These are phyloP conservation scores for Urosaurus nigricauda DNA, from an alignment of 2,797 vertebrate species.

Conservation along the genomic window DNA sequence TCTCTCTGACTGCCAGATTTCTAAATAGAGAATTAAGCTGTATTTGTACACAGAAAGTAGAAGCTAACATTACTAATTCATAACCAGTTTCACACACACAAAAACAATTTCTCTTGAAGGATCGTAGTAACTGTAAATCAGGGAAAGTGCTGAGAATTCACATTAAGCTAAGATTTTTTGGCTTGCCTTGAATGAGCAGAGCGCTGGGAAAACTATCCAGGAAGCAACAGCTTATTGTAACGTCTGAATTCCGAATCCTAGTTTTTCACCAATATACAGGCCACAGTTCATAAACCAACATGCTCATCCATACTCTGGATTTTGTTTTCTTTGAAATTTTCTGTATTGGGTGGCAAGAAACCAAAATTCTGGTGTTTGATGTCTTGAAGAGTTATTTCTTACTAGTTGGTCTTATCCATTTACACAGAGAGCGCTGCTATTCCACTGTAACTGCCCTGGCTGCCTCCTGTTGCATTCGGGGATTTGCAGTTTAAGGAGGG, in stretches of 20 bases:
- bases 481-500: too few species aligned
- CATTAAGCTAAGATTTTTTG: background rate
- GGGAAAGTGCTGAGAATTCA: background rate
- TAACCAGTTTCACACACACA: background rate
- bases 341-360: background rate
- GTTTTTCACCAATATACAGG: background rate
- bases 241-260: background rate
- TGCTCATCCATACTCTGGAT: background rate
- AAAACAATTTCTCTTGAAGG: background rate
- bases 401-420: background rate
- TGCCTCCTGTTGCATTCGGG: too few species aligned
- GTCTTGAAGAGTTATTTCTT: background rate
- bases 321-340: background rate
- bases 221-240: background rate
- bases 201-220: background rate
- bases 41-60: too few species aligned
- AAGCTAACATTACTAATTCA: background rate
- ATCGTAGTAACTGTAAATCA: background rate
- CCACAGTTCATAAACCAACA: background rate
- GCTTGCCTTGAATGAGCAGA: background rate
- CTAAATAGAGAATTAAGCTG: too few species aligned
- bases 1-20: background rate
- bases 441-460: too few species aligned
- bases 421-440: background rate
- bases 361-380: background rate